Evolutionary conservation across 2,888 invertebrate genomes (phyloP).

Genomic region (Drosophila siamana): DNA sequence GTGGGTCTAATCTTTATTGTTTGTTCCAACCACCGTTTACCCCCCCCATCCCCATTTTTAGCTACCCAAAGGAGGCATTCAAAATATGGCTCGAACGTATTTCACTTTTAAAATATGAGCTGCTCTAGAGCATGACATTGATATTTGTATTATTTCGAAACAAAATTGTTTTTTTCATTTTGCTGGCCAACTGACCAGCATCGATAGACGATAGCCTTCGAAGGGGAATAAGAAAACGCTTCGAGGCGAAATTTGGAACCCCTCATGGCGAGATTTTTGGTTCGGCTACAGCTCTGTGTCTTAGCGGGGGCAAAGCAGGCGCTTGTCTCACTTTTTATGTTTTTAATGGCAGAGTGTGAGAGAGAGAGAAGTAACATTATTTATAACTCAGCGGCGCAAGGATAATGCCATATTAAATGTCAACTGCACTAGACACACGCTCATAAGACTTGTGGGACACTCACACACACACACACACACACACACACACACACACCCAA

Average conservation of each 20-base stretch:
- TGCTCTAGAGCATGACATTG: constrained; percentile 19
- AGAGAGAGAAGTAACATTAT: constrained; percentile 76
- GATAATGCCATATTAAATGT: constrained; percentile 80
- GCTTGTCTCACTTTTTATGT: constrained; percentile 61
- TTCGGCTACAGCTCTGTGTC: constrained; percentile 42
- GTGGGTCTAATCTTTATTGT: constrained; percentile 48
- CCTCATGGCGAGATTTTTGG: constrained; percentile 26
- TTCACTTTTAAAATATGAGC: constrained; percentile 53
- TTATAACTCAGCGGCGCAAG: constrained; percentile 78
- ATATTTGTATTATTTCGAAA: constrained; percentile 45
- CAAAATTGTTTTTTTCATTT: constrained; percentile 41
- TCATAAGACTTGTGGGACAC: constrained; percentile 71
- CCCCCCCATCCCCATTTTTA: constrained; percentile 27
- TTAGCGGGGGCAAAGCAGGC: neutral
- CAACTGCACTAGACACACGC: constrained; percentile 71
- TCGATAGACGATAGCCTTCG: constrained; percentile 37
- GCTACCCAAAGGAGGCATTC: constrained; percentile 36
- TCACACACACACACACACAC: too few species aligned
- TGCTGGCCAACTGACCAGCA: constrained; percentile 34
- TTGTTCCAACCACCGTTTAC: constrained; percentile 29
- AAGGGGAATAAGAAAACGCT: constrained; percentile 8
- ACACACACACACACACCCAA: constrained; percentile 67
- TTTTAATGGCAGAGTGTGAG: constrained; percentile 55
- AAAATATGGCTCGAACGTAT: constrained; percentile 62
- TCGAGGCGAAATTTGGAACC: constrained; percentile 29